Evolutionary conservation across 2,888 invertebrate species (phyloP), one percentile per base, ranked within the genome.

Genomic region (Lydus trimaculatus): DNA sequence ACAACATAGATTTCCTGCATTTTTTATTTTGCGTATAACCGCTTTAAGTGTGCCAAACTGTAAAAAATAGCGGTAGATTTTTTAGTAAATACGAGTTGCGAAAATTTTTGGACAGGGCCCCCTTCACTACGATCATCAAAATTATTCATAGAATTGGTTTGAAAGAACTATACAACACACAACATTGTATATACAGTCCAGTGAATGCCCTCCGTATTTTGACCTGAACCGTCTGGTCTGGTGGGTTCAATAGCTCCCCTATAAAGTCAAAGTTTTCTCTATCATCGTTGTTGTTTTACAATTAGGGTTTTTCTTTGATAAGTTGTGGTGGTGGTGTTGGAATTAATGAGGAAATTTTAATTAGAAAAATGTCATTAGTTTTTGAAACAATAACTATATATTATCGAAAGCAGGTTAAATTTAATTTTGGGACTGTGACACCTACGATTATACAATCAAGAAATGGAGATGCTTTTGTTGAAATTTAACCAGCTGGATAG

Each of bases 121-220:
- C 11, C 20, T 48, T 43, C 43, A 15, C 17, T 48, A 7, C 20
- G n/a, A n/a, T n/a, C n/a, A n/a, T n/a, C n/a, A 11, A 20, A 48
- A 20, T 2, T 20, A 48, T 20, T 48, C 20, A 48, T 48, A 4
- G 17, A 6, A 17, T 43, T 17, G n/a, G n/a, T 1, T 43, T 43
- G 17, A 17, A 43, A 43, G 17, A 43, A 39, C 20, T 20, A 25
- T 25, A 52, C 52, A 52, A 23, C 52, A 23, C 1, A 48, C 20
- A 48, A 48, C 13, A 52, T 52, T 23, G 13, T 52, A 13, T 23
- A 11, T 52, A 52, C 23, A 52, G 52, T 52, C 52, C 52, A 67
- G 67, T 71, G 70, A 69, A 68, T 71, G 71, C 68, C 68, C 71
- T 69, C 71, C 63, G 71, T 63, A 65, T 71, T 69, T 69, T 71